Conservation (phyloP, 1,140 invertebrate species). For the Harlomillsia oculata region DNA sequence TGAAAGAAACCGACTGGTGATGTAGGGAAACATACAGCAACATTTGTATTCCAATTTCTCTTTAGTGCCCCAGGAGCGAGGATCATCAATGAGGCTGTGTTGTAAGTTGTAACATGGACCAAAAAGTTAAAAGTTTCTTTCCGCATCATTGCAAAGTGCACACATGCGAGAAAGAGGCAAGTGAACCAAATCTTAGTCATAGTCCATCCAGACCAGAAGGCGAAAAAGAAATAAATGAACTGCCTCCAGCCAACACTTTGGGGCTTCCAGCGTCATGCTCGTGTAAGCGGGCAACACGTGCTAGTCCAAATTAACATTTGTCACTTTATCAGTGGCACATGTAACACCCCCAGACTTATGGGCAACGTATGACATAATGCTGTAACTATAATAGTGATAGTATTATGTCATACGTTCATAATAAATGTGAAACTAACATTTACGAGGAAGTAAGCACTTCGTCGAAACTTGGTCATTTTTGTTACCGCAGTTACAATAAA, state of each 20-base stretch:
- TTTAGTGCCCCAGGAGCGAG: too few relatives aligned
- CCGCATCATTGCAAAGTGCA: constrained; percentile 17
- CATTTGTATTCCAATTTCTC: too few relatives aligned
- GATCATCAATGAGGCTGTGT: neutral
- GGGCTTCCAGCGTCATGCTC: neutral
- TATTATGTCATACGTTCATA: too few relatives aligned
- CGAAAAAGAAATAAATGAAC: neutral
- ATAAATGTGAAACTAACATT: too few relatives aligned
- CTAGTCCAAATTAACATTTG: constrained; percentile 15
- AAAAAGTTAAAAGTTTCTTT: constrained; percentile 11
- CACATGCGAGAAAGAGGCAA: constrained; percentile 13
- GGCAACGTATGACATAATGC: too few relatives aligned
- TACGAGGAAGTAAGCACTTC: too few relatives aligned
- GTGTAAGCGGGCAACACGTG: constrained; percentile 8
- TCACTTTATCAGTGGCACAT: constrained; percentile 14
- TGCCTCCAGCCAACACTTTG: constrained; percentile 2
- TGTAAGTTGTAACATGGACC: neutral
- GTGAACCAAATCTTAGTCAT: neutral
- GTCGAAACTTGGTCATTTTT: too few relatives aligned
- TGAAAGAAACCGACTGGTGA: too few relatives aligned
- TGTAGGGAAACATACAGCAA: too few relatives aligned
- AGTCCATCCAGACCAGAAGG: neutral
- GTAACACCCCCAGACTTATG: constrained; percentile 7
- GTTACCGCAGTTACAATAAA: too few relatives aligned
- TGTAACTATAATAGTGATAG: too few relatives aligned